Conservation (phyloP, 2,888 invertebrate genomes). For the Rotaria socialis region DNA sequence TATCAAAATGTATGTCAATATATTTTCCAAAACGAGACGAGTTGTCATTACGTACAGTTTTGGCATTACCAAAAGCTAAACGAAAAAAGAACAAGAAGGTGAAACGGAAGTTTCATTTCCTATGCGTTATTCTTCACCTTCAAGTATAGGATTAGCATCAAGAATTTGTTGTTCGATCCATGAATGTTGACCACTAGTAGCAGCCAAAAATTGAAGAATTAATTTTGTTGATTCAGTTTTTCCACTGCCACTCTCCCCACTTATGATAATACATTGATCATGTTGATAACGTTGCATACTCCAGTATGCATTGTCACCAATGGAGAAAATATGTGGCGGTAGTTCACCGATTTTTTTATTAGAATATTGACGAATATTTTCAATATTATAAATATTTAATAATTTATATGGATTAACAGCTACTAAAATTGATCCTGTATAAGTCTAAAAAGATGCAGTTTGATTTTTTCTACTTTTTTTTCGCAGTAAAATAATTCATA, state of each 20-base stretch:
- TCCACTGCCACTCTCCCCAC: slow-evolving; percentile 96
- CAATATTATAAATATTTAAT: slow-evolving; percentile 94
- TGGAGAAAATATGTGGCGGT: slow-evolving; percentile 97
- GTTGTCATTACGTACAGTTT: slow-evolving; percentile 96
- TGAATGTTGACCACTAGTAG: slow-evolving; percentile 95
- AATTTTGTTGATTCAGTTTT: slow-evolving; percentile 98
- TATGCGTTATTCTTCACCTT: slow-evolving; percentile 58
- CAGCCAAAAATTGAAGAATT: slow-evolving; percentile 92
- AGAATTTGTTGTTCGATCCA: slow-evolving; percentile 99
- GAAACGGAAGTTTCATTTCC: neutral
- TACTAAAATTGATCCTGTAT: slow-evolving; percentile 95
- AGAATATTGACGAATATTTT: slow-evolving; percentile 92
- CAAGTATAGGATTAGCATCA: slow-evolving; percentile 92
- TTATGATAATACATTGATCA: slow-evolving; percentile 97
- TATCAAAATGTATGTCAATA: slow-evolving; percentile 95
- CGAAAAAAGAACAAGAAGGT: neutral
- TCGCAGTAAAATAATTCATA: slow-evolving; percentile 63
- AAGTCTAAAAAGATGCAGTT: slow-evolving; percentile 71
- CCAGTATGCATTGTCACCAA: slow-evolving; percentile 94
- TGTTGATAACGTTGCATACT: slow-evolving; percentile 85
- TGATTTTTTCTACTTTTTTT: neutral
- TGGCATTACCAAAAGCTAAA: slow-evolving; percentile 92
- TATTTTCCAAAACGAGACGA: slow-evolving; percentile 98
- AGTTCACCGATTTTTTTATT: slow-evolving; percentile 94
- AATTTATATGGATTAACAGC: slow-evolving; percentile 99